A percentile compares a stretch with the other conserved stretches of the same genome.
Evolutionary conservation across 2,113 vertebrate genomes (phyloP).

Genomic region (Cromileptes altivelis): DNA sequence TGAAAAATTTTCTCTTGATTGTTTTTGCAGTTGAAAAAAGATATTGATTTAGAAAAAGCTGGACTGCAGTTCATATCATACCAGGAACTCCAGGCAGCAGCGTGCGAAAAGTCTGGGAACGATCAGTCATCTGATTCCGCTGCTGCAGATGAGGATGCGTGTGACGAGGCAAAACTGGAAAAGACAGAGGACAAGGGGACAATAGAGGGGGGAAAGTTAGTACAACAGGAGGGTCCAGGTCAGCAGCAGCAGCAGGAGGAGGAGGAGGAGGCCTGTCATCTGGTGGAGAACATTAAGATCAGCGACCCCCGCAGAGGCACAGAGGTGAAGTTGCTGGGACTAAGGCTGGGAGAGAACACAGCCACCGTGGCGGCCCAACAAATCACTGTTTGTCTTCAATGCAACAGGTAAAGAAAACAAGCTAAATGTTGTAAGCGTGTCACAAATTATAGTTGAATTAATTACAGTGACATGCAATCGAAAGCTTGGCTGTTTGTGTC

Average conservation of each 20-base stretch:
- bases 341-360: conserved; percentile 84
- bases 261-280: conserved; percentile 47
- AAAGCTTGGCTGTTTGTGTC: background rate
- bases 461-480: background rate
- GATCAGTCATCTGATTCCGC: background rate
- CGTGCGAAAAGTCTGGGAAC: conserved; percentile 55
- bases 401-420: conserved; percentile 78
- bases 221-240: conserved; percentile 8
- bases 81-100: conserved; percentile 81
- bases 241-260: conserved; percentile 44
- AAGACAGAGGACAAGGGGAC: conserved; percentile 19
- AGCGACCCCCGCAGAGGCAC: conserved; percentile 83
- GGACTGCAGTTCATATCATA: conserved; percentile 87
- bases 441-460: background rate
- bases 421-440: background rate
- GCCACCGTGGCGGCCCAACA: conserved; percentile 79
- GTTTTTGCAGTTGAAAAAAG: conserved; percentile 84
- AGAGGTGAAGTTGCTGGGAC: conserved; percentile 84
- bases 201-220: conserved; percentile 29
- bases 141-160: conserved; percentile 9
- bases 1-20: background rate
- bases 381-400: conserved; percentile 85
- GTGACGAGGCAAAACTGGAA: conserved; percentile 19
- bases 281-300: conserved; percentile 82
- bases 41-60: conserved; percentile 84